Percentiles rank a stretch among this genome's conserved stretches.
These are phyloP conservation scores for Urocitellus parryii DNA, from an alignment of 2,113 vertebrate genomes.

Conservation along the genomic window DNA sequence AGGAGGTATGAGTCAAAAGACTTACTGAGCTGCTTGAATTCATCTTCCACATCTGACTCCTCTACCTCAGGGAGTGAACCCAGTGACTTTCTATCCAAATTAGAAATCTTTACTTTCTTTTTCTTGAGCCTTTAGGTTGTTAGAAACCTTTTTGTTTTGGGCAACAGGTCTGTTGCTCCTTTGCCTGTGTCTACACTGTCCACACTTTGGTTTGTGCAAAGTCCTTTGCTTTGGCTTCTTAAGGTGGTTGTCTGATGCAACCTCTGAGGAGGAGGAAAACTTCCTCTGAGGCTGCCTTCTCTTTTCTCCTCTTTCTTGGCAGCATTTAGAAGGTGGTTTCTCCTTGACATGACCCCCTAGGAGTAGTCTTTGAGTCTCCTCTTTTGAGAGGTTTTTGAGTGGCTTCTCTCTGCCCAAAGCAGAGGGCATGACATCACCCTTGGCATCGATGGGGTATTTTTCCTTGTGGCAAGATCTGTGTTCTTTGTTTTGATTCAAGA, in stretches of 20 bases:
- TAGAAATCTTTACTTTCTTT: constrained; percentile 77
- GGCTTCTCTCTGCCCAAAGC: constrained; percentile 81
- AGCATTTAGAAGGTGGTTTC: constrained; percentile 80
- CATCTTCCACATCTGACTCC: constrained; percentile 89
- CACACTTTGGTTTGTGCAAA: constrained; percentile 85
- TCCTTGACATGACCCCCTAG: constrained; percentile 79
- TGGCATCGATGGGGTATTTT: constrained; percentile 80
- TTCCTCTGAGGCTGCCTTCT: constrained; percentile 84
- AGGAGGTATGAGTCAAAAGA: constrained; percentile 98
- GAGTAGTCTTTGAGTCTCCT: constrained; percentile 79
- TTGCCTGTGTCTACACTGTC: constrained; percentile 74
- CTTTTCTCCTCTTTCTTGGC: constrained; percentile 86
- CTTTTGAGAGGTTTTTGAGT: constrained; percentile 83
- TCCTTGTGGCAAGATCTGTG: constrained; percentile 89
- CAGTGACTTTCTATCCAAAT: constrained; percentile 73
- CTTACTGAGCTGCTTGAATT: constrained; percentile 93
- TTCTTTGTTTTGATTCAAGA: constrained; percentile 87
- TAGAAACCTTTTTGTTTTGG: constrained; percentile 85
- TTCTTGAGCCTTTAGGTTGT: constrained; percentile 81
- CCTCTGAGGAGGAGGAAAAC: neutral
- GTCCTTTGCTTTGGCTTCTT: constrained; percentile 87
- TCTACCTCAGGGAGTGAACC: constrained; percentile 81
- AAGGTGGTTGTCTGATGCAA: constrained; percentile 78
- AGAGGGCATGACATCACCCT: constrained; percentile 77
- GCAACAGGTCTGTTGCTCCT: constrained; percentile 79